Evolutionary conservation across 2,797 vertebrate species (phyloP).

Genomic region (Vultur gryphus): DNA sequence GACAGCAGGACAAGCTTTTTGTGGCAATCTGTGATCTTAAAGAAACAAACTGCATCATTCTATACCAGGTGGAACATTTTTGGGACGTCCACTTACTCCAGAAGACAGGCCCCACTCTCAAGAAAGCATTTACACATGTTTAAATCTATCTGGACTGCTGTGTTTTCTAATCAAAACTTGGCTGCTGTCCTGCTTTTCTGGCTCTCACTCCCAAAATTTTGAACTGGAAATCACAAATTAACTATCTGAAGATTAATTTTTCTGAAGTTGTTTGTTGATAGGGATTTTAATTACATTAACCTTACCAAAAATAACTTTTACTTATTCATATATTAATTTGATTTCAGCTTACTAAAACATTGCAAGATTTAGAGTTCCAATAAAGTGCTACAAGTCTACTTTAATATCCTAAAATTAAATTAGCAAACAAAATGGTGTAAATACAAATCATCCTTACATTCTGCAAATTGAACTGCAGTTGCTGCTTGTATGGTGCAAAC

Average conservation of each 20-base stretch:
- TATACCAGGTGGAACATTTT: background rate
- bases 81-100: background rate
- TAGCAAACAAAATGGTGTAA: background rate
- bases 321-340: background rate
- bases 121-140: background rate
- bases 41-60: background rate
- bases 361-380: background rate
- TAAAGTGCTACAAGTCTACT: background rate
- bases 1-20: background rate
- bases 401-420: background rate
- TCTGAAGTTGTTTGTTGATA: background rate
- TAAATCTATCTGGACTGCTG: background rate
- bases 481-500: constrained; percentile 96
- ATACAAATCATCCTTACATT: constrained; percentile 82
- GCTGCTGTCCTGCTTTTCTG: background rate
- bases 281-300: background rate
- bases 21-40: background rate
- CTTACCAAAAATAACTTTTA: background rate
- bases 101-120: background rate
- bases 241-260: background rate
- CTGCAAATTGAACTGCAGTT: constrained; percentile 97
- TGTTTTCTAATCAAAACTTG: background rate
- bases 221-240: background rate
- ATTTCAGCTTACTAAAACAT: background rate
- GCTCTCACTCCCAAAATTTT: background rate